Evolutionary conservation across 2,888 invertebrate genomes (phyloP).

Genomic region (Bugula neritina): DNA sequence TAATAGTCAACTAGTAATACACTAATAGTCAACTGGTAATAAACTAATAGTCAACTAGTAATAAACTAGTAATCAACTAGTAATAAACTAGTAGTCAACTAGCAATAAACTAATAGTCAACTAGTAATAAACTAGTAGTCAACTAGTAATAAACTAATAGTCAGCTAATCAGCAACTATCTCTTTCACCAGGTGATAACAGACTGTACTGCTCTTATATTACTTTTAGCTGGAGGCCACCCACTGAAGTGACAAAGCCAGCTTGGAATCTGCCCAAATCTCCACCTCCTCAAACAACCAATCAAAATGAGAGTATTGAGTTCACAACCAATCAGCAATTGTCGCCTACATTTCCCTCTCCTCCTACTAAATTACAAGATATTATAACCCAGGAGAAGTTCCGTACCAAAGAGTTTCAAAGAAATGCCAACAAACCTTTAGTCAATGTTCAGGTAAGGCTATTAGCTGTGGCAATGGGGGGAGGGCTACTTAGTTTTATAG

Average conservation of each 20-base stretch:
- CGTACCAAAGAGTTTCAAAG: neutral
- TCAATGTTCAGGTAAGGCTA: slow-evolving; percentile 28
- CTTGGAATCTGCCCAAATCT: neutral
- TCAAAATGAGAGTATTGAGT: neutral
- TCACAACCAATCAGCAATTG: neutral
- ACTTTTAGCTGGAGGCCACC: neutral
- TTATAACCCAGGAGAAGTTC: slow-evolving; percentile 5
- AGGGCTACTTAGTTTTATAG: neutral
- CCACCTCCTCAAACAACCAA: neutral
- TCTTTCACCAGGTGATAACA: too few species aligned
- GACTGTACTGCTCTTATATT: neutral
- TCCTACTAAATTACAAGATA: neutral
- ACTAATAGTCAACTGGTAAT: too few species aligned
- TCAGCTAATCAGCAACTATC: too few species aligned
- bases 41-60: too few species aligned
- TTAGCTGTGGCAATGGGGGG: neutral
- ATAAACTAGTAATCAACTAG: too few species aligned
- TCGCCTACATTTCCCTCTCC: neutral
- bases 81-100: too few species aligned
- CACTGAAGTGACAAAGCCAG: neutral
- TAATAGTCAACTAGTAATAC: too few species aligned
- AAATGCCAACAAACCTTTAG: slow-evolving; percentile 27
- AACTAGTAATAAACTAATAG: too few species aligned
- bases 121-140: too few species aligned
- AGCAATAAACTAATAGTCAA: too few species aligned